Evolutionary conservation across 2,888 invertebrate genomes (phyloP).

Genomic region (Ceramica pisi): DNA sequence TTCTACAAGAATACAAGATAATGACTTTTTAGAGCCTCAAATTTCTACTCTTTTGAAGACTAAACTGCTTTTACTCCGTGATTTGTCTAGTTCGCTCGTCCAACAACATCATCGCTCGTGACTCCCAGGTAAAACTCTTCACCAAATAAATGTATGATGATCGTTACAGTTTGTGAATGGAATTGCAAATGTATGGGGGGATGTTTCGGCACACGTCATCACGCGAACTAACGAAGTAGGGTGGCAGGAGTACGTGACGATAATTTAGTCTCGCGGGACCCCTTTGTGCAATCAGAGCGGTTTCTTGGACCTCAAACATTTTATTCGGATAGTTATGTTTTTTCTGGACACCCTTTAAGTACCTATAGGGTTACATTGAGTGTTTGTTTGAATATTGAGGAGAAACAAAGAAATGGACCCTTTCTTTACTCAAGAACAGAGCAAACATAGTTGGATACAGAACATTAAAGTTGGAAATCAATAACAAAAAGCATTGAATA

Average conservation of each 20-base stretch:
- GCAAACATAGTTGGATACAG: constrained; percentile 11
- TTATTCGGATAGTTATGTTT: constrained; percentile 76
- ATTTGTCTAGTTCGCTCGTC: not conserved
- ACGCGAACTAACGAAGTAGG: constrained; percentile 85
- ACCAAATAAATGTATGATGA: constrained; percentile 56
- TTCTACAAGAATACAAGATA: not conserved
- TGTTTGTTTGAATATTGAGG: constrained; percentile 30
- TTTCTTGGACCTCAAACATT: constrained; percentile 83
- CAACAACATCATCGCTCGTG: constrained; percentile 4
- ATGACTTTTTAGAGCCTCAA: not conserved
- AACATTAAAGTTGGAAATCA: constrained; percentile 18
- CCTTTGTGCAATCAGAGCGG: constrained; percentile 90
- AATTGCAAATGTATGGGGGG: constrained; percentile 68
- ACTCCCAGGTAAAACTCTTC: constrained; percentile 30
- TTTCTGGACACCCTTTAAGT: constrained; percentile 60
- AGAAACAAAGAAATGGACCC: constrained; percentile 20
- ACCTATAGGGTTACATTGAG: constrained; percentile 17
- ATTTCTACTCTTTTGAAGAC: not conserved
- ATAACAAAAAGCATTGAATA: not conserved
- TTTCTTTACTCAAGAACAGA: constrained; percentile 5
- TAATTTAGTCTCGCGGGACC: constrained; percentile 86
- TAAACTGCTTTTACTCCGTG: not conserved
- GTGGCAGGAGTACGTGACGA: constrained; percentile 83
- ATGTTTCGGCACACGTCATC: constrained; percentile 68
- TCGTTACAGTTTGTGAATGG: constrained; percentile 61